phyloP scores from a whole-genome alignment of 2,888 invertebrate genomes.

The Cephus nigrinus region DNA sequence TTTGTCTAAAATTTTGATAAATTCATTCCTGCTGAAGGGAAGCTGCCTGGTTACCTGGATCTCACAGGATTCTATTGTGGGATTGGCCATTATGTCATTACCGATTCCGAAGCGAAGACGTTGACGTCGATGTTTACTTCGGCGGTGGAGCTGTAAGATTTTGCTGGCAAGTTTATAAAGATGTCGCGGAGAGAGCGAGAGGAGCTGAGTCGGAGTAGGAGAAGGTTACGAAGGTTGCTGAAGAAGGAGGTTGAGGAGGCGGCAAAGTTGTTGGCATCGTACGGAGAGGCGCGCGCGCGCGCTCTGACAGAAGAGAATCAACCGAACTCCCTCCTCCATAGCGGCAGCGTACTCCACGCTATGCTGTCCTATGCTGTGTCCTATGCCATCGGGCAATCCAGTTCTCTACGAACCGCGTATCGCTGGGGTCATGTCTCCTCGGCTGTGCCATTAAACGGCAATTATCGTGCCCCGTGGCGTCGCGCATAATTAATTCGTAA shows the following conservation, averaged over 20 bases:
- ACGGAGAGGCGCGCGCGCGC: background rate
- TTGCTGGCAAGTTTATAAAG: background rate
- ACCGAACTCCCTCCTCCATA: constrained; percentile 1
- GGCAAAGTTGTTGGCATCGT: background rate
- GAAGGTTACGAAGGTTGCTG: background rate
- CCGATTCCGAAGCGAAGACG: background rate
- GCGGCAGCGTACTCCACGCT: background rate
- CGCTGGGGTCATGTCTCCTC: constrained; percentile 28
- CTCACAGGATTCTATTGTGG: background rate
- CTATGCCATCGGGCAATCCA: constrained; percentile 36
- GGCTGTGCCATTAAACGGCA: constrained; percentile 3
- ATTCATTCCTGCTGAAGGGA: background rate
- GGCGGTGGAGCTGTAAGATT: background rate
- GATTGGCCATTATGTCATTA: background rate
- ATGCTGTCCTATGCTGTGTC: constrained; percentile 14
- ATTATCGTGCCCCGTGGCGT: constrained; percentile 3
- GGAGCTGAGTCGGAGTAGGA: background rate
- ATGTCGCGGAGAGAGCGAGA: background rate
- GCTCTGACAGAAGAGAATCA: constrained; percentile 7
- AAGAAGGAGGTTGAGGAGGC: background rate
- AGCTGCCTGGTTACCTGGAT: background rate
- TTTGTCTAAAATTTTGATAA: background rate
- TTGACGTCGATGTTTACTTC: background rate
- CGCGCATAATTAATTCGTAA: constrained; percentile 2
- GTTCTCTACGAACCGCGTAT: constrained; percentile 39